Conservation (phyloP, 2,797 vertebrate genomes). For the Sebastes iracundus region DNA sequence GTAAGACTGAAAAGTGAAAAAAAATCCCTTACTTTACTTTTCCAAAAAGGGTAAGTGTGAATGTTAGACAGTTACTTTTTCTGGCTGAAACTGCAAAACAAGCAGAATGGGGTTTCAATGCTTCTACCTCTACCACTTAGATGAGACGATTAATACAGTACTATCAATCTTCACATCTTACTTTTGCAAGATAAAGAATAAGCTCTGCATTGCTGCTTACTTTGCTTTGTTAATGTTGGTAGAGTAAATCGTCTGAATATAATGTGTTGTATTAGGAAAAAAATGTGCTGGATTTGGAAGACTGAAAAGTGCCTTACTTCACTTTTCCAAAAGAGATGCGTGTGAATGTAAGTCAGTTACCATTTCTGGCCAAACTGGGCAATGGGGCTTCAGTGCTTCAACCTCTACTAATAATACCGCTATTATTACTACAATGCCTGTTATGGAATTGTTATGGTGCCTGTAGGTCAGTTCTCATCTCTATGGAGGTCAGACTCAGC, state of each 20-base stretch:
- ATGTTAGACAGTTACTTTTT: neutral
- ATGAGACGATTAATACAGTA: neutral
- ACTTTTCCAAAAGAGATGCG: neutral
- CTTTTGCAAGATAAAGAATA: too few species aligned
- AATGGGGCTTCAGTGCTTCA: neutral
- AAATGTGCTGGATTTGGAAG: neutral
- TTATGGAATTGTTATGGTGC: slow-evolving; percentile 8
- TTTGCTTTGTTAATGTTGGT: too few species aligned
- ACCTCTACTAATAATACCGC: neutral
- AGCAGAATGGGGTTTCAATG: neutral
- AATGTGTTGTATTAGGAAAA: neutral
- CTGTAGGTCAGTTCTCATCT: slow-evolving; percentile 41
- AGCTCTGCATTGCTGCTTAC: too few species aligned
- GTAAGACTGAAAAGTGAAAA: neutral
- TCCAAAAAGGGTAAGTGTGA: neutral
- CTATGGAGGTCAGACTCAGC: slow-evolving; percentile 48
- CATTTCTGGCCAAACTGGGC: neutral
- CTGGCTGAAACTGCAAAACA: neutral
- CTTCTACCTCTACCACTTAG: neutral
- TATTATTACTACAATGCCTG: neutral
- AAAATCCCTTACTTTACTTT: neutral
- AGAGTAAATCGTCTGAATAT: neutral
- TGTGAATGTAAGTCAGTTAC: neutral
- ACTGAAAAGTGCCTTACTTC: neutral
- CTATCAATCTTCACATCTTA: too few species aligned